These are phyloP conservation scores for Cirrhinus molitorella DNA, from an alignment of 2,797 vertebrate species.

Conservation along the genomic window DNA sequence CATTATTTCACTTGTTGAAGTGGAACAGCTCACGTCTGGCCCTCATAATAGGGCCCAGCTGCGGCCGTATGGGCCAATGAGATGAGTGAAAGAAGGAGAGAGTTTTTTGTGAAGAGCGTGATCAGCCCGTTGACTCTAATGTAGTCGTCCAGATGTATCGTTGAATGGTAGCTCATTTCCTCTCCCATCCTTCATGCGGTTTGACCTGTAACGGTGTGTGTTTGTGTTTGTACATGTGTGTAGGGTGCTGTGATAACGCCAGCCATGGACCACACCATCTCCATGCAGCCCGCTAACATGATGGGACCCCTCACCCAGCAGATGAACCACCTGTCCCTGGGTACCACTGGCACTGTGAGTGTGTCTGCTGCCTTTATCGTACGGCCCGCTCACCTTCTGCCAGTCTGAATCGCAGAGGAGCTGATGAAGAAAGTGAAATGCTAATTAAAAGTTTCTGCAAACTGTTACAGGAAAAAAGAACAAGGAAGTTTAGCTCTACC, in stretches of 20 bases:
- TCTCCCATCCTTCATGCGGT: conserved; percentile 37
- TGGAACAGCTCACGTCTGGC: conserved; percentile 65
- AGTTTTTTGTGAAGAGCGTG: conserved; percentile 26
- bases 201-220: conserved; percentile 32
- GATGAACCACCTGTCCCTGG: conserved; percentile 98
- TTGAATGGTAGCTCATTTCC: conserved; percentile 50
- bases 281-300: conserved; percentile 96
- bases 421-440: not conserved
- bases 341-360: conserved; percentile 95
- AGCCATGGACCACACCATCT: conserved; percentile 96
- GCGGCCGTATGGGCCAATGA: conserved; percentile 44
- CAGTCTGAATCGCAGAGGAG: conserved; percentile 10
- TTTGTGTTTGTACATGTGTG: conserved; percentile 29
- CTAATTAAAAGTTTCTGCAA: conserved; percentile 42
- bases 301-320: conserved; percentile 97
- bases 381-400: not conserved
- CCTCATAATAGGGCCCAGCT: conserved; percentile 65
- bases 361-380: not conserved
- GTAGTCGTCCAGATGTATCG: conserved; percentile 49
- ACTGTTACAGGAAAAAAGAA: not conserved
- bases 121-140: conserved; percentile 41
- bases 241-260: conserved; percentile 98
- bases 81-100: conserved; percentile 38
- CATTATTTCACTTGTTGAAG: conserved; percentile 67
- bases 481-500: conserved; percentile 8